Percentiles rank a stretch among this genome's conserved stretches.
Evolutionary conservation across 2,888 invertebrate genomes (phyloP).

Genomic region (Branchipolynoe longqiensis): DNA sequence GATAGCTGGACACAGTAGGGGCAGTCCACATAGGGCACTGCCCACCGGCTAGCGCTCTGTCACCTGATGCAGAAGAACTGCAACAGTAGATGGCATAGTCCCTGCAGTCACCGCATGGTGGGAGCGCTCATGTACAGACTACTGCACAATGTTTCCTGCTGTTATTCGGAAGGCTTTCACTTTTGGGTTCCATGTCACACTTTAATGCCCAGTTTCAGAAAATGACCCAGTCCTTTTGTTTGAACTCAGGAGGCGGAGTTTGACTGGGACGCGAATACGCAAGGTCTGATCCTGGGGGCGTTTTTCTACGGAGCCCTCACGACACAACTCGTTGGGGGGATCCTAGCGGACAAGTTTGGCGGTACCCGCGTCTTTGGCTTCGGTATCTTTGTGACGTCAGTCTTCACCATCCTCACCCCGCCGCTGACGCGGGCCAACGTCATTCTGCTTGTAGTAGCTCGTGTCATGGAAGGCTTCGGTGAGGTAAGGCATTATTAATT

Average conservation of each 20-base stretch:
- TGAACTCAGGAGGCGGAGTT: constrained; percentile 84
- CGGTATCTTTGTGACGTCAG: constrained; percentile 90
- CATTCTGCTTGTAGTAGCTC: constrained; percentile 87
- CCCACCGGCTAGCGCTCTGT: too few relatives aligned
- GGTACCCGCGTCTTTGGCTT: constrained; percentile 92
- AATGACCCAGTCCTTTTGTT: too few relatives aligned
- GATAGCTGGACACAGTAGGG: too few relatives aligned
- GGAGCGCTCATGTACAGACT: too few relatives aligned
- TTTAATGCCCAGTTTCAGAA: too few relatives aligned
- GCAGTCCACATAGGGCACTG: too few relatives aligned
- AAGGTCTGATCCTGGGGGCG: constrained; percentile 90
- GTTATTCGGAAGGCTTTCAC: too few relatives aligned
- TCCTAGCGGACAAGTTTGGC: constrained; percentile 90
- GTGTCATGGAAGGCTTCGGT: constrained; percentile 91
- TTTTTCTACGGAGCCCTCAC: constrained; percentile 93
- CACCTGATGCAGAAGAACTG: too few relatives aligned
- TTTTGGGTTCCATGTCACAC: too few relatives aligned
- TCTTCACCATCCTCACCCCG: constrained; percentile 91
- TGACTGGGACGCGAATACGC: constrained; percentile 87
- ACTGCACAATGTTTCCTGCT: too few relatives aligned
- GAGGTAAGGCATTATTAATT: constrained; percentile 85
- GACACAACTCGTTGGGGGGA: constrained; percentile 91
- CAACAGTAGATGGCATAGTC: too few relatives aligned
- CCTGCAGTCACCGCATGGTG: too few relatives aligned
- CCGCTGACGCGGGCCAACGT: constrained; percentile 87